These are phyloP conservation scores for Beroe ovata DNA, from an alignment of 37 sponge, comb jelly and placozoan genomes.

Conservation along the genomic window DNA sequence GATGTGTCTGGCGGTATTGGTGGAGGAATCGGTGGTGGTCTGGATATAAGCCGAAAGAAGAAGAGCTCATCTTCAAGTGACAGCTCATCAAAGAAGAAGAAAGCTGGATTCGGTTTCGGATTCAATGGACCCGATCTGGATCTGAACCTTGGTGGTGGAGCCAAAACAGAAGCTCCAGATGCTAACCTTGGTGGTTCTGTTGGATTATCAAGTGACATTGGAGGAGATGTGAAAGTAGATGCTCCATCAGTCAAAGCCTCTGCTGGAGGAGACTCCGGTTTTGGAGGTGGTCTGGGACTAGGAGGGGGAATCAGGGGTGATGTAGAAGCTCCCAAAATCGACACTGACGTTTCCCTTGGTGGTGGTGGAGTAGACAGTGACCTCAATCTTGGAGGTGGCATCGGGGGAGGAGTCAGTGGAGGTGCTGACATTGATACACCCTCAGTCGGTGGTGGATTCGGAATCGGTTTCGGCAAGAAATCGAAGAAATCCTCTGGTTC, in stretches of 20 bases:
- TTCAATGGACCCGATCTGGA: slow-evolving; percentile 28
- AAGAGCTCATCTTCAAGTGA: slow-evolving; percentile 28
- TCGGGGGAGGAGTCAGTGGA: not conserved
- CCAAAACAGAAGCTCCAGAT: slow-evolving; percentile 47
- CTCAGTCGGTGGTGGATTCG: not conserved
- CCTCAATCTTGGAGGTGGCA: slow-evolving; percentile 46
- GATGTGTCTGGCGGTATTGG: not conserved
- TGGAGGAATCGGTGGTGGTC: slow-evolving; percentile 16
- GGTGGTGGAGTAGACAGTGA: slow-evolving; percentile 43
- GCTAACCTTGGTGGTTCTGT: slow-evolving; percentile 11
- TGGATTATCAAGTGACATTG: not conserved
- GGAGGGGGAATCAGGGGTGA: not conserved
- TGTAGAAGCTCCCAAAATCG: slow-evolving; percentile 25
- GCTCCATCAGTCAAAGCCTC: not conserved
- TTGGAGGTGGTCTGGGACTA: slow-evolving; percentile 16
- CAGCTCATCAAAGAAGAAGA: slow-evolving; percentile 23
- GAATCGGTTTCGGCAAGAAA: slow-evolving; percentile 2
- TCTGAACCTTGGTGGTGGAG: not conserved
- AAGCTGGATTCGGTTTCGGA: slow-evolving; percentile 55
- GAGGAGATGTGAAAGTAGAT: not conserved
- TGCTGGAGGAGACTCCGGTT: not conserved
- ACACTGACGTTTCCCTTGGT: slow-evolving; percentile 14
- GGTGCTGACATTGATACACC: slow-evolving; percentile 6
- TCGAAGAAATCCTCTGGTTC: not conserved
- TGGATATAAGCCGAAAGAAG: not conserved